Evolutionary conservation across 1,140 invertebrate genomes (phyloP).

Genomic region (Cyclargus thomasi): DNA sequence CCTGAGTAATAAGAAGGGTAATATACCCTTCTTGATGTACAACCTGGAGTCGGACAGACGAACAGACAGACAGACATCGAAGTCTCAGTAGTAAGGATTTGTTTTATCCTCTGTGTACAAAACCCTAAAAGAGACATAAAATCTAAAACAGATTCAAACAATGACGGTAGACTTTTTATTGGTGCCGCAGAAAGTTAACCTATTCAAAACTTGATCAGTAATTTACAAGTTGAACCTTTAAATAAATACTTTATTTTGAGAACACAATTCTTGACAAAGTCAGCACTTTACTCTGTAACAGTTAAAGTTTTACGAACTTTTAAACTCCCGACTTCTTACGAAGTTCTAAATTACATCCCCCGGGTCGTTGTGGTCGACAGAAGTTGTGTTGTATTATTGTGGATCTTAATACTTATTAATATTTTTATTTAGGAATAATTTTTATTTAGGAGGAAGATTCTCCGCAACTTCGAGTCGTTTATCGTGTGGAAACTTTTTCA

Average conservation of each 20-base stretch:
- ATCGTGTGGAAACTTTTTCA: no score
- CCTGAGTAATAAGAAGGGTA: no score
- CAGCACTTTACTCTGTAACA: slow-evolving; percentile 11
- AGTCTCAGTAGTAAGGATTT: no score
- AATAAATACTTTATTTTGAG: slow-evolving; percentile 12
- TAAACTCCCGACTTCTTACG: slow-evolving; percentile 7
- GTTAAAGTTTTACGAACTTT: slow-evolving; percentile 10
- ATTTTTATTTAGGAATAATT: neutral
- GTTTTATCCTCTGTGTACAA: no score
- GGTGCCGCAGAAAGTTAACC: neutral
- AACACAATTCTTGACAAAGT: slow-evolving; percentile 3
- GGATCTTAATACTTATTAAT: neutral
- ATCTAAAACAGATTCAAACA: neutral
- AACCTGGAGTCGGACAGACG: no score
- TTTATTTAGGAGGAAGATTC: no score
- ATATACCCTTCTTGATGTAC: no score
- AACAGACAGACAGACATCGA: no score
- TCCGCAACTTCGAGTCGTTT: no score
- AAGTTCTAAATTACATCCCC: slow-evolving; percentile 6
- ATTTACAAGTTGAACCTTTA: slow-evolving; percentile 9
- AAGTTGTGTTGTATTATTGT: neutral
- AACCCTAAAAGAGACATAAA: neutral
- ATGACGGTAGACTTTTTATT: neutral
- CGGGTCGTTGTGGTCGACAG: neutral
- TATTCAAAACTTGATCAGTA: slow-evolving; percentile 8